Evolutionary conservation across 1,140 invertebrate species (phyloP).

Genomic region (Euwallacea fornicatus): DNA sequence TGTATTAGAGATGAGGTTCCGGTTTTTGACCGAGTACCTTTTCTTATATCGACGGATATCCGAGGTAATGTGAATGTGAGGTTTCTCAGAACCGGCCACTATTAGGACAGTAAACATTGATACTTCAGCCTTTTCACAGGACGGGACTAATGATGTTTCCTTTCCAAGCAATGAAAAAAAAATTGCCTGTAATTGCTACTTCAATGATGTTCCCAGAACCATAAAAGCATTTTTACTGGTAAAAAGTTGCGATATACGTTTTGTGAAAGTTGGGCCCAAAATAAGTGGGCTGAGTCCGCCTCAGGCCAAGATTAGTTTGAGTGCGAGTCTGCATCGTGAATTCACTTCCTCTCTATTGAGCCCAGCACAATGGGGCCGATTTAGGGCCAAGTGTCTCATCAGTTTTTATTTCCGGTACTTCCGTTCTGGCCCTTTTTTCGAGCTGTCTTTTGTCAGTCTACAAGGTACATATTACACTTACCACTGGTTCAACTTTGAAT

Average conservation of each 20-base stretch:
- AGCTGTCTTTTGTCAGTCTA: slow-evolving; percentile 29
- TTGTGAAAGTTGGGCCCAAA: too few species aligned
- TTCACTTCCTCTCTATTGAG: slow-evolving; percentile 43
- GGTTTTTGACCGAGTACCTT: slow-evolving; percentile 20
- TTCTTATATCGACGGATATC: slow-evolving; percentile 27
- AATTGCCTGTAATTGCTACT: neutral
- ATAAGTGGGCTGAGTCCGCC: slow-evolving; percentile 5
- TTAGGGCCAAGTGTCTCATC: slow-evolving; percentile 41
- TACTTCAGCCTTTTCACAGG: slow-evolving; percentile 18
- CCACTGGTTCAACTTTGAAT: too few species aligned
- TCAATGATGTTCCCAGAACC: neutral
- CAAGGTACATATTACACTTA: neutral
- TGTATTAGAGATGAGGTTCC: slow-evolving; percentile 32
- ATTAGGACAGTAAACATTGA: slow-evolving; percentile 29
- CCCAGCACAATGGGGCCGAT: slow-evolving; percentile 36
- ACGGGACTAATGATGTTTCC: slow-evolving; percentile 24
- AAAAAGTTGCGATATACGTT: too few species aligned
- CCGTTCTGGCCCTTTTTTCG: slow-evolving; percentile 39
- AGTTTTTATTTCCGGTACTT: slow-evolving; percentile 43
- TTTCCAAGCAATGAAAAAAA: slow-evolving; percentile 2
- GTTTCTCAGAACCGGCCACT: slow-evolving; percentile 28
- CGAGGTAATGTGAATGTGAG: slow-evolving; percentile 22
- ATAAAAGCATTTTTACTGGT: neutral
- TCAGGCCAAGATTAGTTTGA: slow-evolving; percentile 8
- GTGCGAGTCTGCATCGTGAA: slow-evolving; percentile 35